Conservation (phyloP, 2,888 invertebrate genomes). For the Drosophila eohydei region DNA sequence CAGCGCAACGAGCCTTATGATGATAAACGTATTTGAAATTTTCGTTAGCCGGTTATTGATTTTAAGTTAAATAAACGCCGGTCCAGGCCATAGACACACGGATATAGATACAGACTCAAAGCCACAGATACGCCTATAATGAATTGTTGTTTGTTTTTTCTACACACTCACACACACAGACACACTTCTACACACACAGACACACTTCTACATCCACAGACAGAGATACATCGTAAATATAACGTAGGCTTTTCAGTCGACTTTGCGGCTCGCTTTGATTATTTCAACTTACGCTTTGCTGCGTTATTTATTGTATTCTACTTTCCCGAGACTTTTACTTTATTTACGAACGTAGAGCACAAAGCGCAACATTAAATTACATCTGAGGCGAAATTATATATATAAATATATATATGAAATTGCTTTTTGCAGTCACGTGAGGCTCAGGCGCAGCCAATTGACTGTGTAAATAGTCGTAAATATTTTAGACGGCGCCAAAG, state of each 20-base stretch:
- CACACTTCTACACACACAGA: background rate
- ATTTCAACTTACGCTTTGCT: conserved; percentile 28
- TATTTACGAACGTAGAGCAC: conserved; percentile 49
- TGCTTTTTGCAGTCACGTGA: conserved; percentile 47
- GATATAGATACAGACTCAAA: conserved; percentile 4
- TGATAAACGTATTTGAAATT: conserved; percentile 62
- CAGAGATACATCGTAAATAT: conserved; percentile 40
- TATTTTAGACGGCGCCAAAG: conserved; percentile 63
- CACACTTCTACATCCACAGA: background rate
- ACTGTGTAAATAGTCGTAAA: conserved; percentile 72
- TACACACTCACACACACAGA: background rate
- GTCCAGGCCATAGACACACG: conserved; percentile 33
- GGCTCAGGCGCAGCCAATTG: conserved; percentile 51
- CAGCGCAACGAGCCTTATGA: conserved; percentile 35
- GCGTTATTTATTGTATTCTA: conserved; percentile 28
- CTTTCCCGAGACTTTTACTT: conserved; percentile 14
- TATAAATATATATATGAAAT: conserved; percentile 19
- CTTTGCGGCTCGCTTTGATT: conserved; percentile 35
- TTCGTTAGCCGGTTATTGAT: conserved; percentile 63
- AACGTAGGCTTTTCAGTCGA: conserved; percentile 32
- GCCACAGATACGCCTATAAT: conserved; percentile 27
- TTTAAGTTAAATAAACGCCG: conserved; percentile 62
- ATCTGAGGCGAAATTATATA: conserved; percentile 32
- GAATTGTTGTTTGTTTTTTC: conserved; percentile 21
- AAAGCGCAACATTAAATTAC: conserved; percentile 43